Evolutionary conservation across 2,888 invertebrate genomes (phyloP), one percentile per base, ranked within the genome.

Genomic region (Nemotelus nigrinus): DNA sequence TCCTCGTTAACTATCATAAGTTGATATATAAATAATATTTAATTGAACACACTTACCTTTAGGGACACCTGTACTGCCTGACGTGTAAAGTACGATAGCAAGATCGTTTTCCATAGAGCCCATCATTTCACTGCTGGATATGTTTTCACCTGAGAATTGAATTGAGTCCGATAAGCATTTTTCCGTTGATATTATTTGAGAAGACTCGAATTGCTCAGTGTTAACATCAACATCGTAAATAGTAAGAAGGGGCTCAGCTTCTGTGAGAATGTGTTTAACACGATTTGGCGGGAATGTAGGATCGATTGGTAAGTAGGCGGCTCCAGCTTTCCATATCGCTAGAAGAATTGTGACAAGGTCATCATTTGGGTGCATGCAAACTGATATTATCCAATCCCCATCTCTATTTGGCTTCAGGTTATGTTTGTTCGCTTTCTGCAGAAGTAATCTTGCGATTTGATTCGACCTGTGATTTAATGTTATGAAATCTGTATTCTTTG

Each of bases 11-110:
- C 25, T 25, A 25, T 47, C 47, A 65, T 45, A 48, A 60, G 8
- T 41, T 45, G 41, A 48, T 7, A 39, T 64, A 50, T 63, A 47
- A 55, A 8, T 77, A 10, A 25, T 57, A 47, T 77, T 76, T 25
- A 45, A 48, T 25, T 25, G 25, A 7, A 50, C 8, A 1, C 1
- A 58, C n/a, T 81, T 83, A 90, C 95, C 96, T 91, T 96, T 96
- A 3, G 96, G 96, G 39, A 94, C 88, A 0, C 96, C 96, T 0
- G 96, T 96, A 84, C 96, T 96, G 10, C 96, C 97, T 45, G 96
- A 96, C 58, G 96, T 96, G 83, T 95, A 96, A 39, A 95, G 86
- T 39, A 95, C 91, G 67, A 94, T 91, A 0, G 92, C 94, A 6
- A 93, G 88, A 82, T 90, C 89, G 64, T 89, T 88, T 44, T 85